These are phyloP conservation scores for Anseranas semipalmata DNA, from an alignment of 2,113 vertebrate genomes.

Conservation along the genomic window DNA sequence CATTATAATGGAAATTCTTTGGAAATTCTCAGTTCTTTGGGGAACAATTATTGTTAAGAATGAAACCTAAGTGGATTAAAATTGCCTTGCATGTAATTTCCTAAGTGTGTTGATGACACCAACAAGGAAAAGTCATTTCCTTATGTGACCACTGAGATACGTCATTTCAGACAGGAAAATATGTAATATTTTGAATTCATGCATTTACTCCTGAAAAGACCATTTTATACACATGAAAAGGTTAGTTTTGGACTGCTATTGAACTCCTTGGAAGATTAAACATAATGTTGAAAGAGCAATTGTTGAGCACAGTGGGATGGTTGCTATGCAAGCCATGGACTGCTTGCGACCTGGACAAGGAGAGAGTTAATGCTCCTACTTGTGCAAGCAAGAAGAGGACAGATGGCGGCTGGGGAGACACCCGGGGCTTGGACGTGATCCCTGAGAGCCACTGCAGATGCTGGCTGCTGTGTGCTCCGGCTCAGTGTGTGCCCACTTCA, in stretches of 20 bases:
- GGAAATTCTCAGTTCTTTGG: background rate
- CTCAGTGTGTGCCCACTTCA: background rate
- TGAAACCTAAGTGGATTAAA: background rate
- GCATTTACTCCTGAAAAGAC: background rate
- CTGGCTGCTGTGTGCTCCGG: background rate
- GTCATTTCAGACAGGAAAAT: background rate
- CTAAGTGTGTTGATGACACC: background rate
- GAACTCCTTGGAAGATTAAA: background rate
- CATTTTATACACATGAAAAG: background rate
- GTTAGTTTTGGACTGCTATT: background rate
- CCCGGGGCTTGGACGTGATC: background rate
- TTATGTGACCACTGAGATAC: background rate
- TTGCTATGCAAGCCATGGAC: fast-evolving
- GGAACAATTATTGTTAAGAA: background rate
- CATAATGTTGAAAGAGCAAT: background rate
- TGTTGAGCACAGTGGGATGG: fast-evolving
- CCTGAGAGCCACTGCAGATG: background rate
- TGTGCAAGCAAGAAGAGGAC: background rate
- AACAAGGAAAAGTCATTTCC: background rate
- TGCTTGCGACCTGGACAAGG: background rate
- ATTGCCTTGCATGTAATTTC: background rate
- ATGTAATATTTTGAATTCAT: background rate
- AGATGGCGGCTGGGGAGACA: background rate
- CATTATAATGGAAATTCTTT: background rate
- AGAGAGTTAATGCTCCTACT: background rate